A percentile compares a stretch with the other conserved stretches of the same genome.
Conservation (phyloP, 1,140 invertebrate genomes). For the Acromyrmex heyeri region DNA sequence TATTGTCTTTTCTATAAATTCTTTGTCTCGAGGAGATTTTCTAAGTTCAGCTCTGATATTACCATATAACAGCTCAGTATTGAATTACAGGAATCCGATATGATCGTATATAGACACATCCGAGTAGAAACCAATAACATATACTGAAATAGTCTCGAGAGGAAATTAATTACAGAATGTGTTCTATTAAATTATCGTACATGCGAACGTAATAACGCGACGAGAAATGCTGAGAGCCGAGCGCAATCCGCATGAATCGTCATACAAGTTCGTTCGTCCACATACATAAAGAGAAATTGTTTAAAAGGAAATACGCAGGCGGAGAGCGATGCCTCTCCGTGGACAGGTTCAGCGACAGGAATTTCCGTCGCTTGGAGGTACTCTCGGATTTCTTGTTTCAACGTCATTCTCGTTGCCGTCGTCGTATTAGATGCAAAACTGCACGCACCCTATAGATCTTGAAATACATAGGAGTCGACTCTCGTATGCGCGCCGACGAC, state of each 20-base stretch:
- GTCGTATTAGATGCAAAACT: conserved; percentile 43
- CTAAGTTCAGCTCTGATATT: conserved; percentile 7
- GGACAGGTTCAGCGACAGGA: neutral
- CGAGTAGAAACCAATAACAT: neutral
- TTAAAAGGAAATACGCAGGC: conserved; percentile 16
- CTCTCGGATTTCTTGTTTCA: conserved; percentile 22
- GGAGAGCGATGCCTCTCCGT: neutral
- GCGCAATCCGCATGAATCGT: conserved; percentile 21
- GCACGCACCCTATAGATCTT: conserved; percentile 4
- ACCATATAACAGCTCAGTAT: neutral
- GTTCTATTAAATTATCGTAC: conserved; percentile 46
- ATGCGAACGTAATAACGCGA: conserved; percentile 17
- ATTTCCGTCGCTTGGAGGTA: neutral
- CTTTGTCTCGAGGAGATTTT: neutral
- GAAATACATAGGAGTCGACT: conserved; percentile 62
- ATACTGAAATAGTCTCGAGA: conserved; percentile 31
- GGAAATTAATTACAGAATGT: conserved; percentile 20
- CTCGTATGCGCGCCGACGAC: neutral
- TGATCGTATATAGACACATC: conserved; percentile 10
- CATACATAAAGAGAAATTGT: conserved; percentile 22
- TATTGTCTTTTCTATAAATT: neutral
- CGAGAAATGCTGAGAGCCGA: neutral
- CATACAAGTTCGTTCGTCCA: conserved; percentile 8
- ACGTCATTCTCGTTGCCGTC: neutral
- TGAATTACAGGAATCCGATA: conserved; percentile 49